phyloP scores from a whole-genome alignment of 1,140 invertebrate species.

The Drosophila fuyamai region DNA sequence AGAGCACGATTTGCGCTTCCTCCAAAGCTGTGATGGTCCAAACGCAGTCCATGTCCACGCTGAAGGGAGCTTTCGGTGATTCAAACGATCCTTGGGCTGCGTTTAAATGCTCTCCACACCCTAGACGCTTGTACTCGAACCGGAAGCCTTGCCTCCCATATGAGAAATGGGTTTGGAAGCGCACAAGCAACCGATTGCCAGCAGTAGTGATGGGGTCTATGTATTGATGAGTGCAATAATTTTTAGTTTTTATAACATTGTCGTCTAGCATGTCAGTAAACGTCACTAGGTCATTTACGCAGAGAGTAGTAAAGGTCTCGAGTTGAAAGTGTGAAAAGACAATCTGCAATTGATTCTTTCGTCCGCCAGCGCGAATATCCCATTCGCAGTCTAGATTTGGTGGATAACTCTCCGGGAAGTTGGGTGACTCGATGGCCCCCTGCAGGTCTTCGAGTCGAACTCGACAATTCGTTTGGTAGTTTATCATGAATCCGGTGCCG shows the following conservation, averaged over 20 bases:
- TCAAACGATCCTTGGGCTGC: conserved; percentile 41
- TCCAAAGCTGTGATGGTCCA: conserved; percentile 90
- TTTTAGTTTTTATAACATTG: conserved; percentile 68
- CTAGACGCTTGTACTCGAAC: conserved; percentile 85
- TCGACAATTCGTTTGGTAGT: conserved; percentile 85
- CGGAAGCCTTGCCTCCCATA: conserved; percentile 82
- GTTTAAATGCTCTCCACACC: conserved; percentile 72
- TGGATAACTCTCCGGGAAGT: conserved; percentile 89
- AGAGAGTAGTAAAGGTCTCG: conserved; percentile 84
- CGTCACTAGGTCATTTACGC: conserved; percentile 86
- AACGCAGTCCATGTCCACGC: conserved; percentile 89
- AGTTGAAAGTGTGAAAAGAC: conserved; percentile 91
- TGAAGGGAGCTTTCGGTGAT: conserved; percentile 86
- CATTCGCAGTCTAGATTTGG: conserved; percentile 89
- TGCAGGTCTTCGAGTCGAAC: conserved; percentile 78
- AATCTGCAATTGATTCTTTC: conserved; percentile 89
- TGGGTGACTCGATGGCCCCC: conserved; percentile 88
- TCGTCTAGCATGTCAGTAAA: conserved; percentile 84
- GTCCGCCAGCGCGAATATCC: conserved; percentile 89
- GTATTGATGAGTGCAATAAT: conserved; percentile 84
- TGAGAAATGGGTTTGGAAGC: conserved; percentile 86
- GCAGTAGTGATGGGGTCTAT: conserved; percentile 37
- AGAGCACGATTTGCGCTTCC: conserved; percentile 86
- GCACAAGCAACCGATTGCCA: conserved; percentile 67
- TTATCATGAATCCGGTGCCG: conserved; percentile 51